Base-by-base conservation (phyloP, 2,888 invertebrate genomes). In the Synanthedon formicaeformis region DNA sequence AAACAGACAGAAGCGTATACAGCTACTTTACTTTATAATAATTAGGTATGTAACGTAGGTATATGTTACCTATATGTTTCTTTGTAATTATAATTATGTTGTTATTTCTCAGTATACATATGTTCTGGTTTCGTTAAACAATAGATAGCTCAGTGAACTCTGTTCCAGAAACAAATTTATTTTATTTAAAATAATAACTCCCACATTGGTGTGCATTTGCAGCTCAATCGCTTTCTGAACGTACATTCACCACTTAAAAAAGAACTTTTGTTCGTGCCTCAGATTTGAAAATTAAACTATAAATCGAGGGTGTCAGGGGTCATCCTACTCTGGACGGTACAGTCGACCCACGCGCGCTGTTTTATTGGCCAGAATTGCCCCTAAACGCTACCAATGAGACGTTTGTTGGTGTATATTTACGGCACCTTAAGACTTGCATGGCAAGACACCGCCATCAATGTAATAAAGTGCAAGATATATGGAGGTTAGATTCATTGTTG, bases 331-430 rank as follows among this genome's bases (percentile, higher is more conserved):
- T 80, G 80, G 81, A 69, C 69, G 63, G 64, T 64, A 72, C 75
- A 65, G 63, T 58, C 73, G 58, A 66, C 86, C 86, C 79, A 86
- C 86, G 81, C 81, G 64, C 62, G 61, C 70, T 74, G 72, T 79
- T 85, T 86, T 86, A 87, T 86, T 83, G 84, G 78, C 69, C 72
- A 69, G 76, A 86, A 86, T 87, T 86, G 83, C 77, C 69, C 77
- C 79, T 87, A 87, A 86, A 86, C 79, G 85, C 74, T 86, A 78
- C 81, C 83, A 84, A 83, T 83, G 84, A 82, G 78, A 69, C 78
- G 74, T 78, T 78, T 78, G 78, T 81, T 80, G 78, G 69, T 73
- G 78, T 82, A 71, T 82, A 84, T 85, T 84, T 85, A 85, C 78
- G 79, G 73, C 72, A 70, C 71, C 60, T 73, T 57, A 64, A 73